A percentile compares a stretch with the other conserved stretches of the same genome.
These are phyloP conservation scores for Mystacornis crossleyi DNA, from an alignment of 2,113 vertebrate species.

Conservation along the genomic window DNA sequence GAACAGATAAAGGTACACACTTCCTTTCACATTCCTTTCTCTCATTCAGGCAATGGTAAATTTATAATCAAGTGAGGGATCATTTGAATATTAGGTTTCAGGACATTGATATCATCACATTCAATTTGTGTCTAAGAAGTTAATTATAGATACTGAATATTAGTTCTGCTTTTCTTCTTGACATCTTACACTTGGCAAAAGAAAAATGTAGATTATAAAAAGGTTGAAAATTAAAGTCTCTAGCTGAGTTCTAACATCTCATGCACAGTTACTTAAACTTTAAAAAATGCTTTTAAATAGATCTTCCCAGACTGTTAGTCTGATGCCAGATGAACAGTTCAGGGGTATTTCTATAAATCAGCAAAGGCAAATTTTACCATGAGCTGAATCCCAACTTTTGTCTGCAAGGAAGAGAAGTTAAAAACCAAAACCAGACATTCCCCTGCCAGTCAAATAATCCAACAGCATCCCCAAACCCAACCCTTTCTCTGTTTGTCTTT, in stretches of 20 bases:
- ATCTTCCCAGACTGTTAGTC: neutral
- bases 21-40: neutral
- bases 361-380: neutral
- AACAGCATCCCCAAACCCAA: accelerated
- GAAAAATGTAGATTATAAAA: neutral
- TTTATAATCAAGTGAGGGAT: neutral
- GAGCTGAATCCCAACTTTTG: neutral
- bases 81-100: neutral
- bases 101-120: neutral
- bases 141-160: slow-evolving; percentile 35
- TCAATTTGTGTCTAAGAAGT: neutral
- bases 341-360: neutral
- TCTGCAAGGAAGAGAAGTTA: neutral
- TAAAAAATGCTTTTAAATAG: slow-evolving; percentile 5
- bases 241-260: neutral
- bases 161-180: slow-evolving; percentile 6
- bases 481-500: neutral
- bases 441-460: neutral
- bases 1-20: neutral
- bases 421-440: accelerated
- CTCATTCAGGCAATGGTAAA: neutral
- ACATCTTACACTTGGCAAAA: slow-evolving; percentile 34
- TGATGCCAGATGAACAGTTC: neutral
- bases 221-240: neutral
- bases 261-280: neutral